Evolutionary conservation across 1,140 invertebrate genomes (phyloP), one percentile per base, ranked within the genome.

Genomic region (Sarcophaga peregrina): DNA sequence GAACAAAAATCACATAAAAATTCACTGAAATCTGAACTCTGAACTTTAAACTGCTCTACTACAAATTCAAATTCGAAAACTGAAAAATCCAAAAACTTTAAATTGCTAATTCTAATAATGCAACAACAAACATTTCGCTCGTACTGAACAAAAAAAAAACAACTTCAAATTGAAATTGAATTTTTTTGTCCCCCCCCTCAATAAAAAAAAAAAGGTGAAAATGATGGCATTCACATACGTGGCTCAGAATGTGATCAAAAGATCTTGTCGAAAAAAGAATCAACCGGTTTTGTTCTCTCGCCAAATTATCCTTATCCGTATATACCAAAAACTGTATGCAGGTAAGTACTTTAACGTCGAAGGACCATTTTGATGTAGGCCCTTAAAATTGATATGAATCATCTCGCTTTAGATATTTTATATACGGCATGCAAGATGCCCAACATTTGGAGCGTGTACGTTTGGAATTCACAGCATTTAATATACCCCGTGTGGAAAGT

Each of bases 181-280:
- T 37, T 37, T 37, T 37, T 37, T 37, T 37, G 25, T 68, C 62
- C 62, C 25, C 25, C 62, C n/a, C 62, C 25, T 20, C 8, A 62
- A 62, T 4, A 62, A 20, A 81, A 17, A 72, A 52, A 81, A 82
- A 76, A 82, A 90, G 90, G 89, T 86, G 87, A 95, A 92, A 95
- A 95, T 91, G 95, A 96, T 87, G 96, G 96, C 84, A 96, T 97
- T 92, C 97, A 98, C 92, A 97, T 98, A 90, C 93, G 96, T 87
- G 97, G 97, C 86, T 97, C 96, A 85, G 98, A 98, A 92, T 99
- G 98, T 93, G 98, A 99, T 92, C 97, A 98, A 91, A 96, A 97
- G 91, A 98, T 99, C 88, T 93, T 98, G 86, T 97, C 96, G 91
- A 95, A 95, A 92, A 97, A 97, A 91, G 95, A 97, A 92, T 97